A percentile compares a stretch with the other conserved stretches of the same genome.
phyloP scores from a whole-genome alignment of 2,888 invertebrate genomes.

The Acanthosepion lycidas region DNA sequence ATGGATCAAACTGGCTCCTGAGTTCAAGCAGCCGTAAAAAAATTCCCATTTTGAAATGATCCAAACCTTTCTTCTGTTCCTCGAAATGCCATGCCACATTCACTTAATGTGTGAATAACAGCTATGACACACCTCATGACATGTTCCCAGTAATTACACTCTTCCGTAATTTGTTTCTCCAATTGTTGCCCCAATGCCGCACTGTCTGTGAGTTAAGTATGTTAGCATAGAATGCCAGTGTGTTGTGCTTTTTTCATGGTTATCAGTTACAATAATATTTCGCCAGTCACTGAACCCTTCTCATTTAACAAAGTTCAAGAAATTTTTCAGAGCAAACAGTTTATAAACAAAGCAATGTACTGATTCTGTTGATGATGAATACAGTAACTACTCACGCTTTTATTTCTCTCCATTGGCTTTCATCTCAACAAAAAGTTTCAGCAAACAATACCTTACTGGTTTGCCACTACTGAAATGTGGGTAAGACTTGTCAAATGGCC shows the following conservation, averaged over 20 bases:
- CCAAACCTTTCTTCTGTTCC: constrained; percentile 35
- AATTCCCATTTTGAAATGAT: neutral
- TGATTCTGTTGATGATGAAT: neutral
- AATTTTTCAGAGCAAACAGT: constrained; percentile 8
- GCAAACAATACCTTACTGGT: neutral
- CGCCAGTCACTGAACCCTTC: constrained; percentile 46
- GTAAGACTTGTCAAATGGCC: constrained; percentile 34
- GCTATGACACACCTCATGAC: constrained; percentile 40
- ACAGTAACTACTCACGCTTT: neutral
- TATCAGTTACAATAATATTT: constrained; percentile 45
- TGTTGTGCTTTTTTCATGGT: constrained; percentile 44
- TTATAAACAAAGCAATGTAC: neutral
- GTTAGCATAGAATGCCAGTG: constrained; percentile 36
- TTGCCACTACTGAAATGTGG: neutral
- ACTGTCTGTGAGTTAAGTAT: constrained; percentile 43
- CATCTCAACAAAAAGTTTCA: neutral
- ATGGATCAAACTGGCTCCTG: too few relatives aligned
- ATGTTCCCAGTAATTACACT: constrained; percentile 47
- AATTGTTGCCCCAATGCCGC: neutral
- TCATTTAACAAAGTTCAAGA: neutral
- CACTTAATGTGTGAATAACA: constrained; percentile 38
- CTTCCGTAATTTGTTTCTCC: constrained; percentile 42
- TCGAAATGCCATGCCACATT: neutral
- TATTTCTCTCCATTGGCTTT: constrained; percentile 42
- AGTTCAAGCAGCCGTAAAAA: neutral